Evolutionary conservation across 2,888 invertebrate genomes (phyloP).

Genomic region (Ochlodes sylvanus): DNA sequence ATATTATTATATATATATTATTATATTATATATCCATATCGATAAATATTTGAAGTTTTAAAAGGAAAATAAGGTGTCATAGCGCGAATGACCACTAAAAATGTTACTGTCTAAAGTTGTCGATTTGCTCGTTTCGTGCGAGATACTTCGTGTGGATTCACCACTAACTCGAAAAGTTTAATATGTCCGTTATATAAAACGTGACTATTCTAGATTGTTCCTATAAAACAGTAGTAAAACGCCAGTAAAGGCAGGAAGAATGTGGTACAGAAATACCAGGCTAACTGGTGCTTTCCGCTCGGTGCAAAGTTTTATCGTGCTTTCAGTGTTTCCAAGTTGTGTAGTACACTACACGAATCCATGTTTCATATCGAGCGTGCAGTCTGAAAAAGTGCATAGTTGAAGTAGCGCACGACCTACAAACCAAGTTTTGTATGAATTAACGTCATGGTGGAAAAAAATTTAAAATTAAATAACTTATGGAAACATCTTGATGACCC

Average conservation of each 20-base stretch:
- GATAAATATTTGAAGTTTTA: no score
- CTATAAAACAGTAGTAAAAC: constrained; percentile 9
- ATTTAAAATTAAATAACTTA: no score
- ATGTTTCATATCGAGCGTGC: constrained; percentile 18
- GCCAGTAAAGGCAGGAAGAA: constrained; percentile 1
- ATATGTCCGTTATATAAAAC: background rate
- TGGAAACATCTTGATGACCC: no score
- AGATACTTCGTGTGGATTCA: background rate
- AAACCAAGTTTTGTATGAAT: background rate
- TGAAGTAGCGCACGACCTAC: constrained; percentile 16
- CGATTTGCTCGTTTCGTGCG: background rate
- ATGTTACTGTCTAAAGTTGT: background rate
- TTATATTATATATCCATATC: no score
- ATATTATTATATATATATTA: no score
- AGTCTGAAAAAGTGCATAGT: constrained; percentile 13
- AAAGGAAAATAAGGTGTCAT: background rate
- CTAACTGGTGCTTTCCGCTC: constrained; percentile 30
- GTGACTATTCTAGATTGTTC: constrained; percentile 4
- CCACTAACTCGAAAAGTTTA: background rate
- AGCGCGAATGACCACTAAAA: background rate
- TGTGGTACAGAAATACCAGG: constrained; percentile 9
- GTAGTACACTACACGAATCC: constrained; percentile 18
- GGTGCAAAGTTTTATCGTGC: constrained; percentile 26
- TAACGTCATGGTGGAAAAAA: no score
- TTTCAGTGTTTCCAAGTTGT: constrained; percentile 25